Evolutionary conservation across 2,797 vertebrate species (phyloP).

Genomic region (Rhabdomys pumilio): DNA sequence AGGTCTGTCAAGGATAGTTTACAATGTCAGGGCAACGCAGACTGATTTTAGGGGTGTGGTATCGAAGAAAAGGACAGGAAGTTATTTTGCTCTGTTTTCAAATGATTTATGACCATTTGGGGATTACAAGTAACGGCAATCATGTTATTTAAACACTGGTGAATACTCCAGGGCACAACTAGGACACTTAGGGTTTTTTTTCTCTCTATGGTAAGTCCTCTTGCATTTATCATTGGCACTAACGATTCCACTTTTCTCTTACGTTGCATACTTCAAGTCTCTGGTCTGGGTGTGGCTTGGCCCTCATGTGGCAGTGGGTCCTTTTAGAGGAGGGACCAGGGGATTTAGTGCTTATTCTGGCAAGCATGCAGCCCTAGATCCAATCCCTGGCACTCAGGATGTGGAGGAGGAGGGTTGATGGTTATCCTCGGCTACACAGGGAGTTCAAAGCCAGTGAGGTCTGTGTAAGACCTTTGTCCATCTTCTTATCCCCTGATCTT

Average conservation of each 20-base stretch:
- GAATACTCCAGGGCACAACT: background rate
- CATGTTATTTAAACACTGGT: background rate
- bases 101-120: conserved; percentile 32
- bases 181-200: background rate
- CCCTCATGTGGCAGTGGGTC: background rate
- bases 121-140: background rate
- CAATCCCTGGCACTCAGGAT: background rate
- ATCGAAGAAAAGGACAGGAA: conserved; percentile 27
- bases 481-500: background rate
- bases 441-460: background rate
- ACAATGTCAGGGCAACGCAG: background rate
- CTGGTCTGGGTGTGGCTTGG: background rate
- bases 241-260: background rate
- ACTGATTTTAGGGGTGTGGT: background rate
- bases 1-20: background rate
- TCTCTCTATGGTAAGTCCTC: background rate
- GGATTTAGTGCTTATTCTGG: background rate
- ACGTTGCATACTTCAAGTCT: background rate
- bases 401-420: background rate
- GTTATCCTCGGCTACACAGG: background rate
- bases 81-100: conserved; percentile 53
- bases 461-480: background rate
- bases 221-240: background rate
- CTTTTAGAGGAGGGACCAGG: background rate
- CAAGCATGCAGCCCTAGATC: background rate